Base-by-base conservation (phyloP, 2,113 vertebrate genomes). In the Meles meles region DNA sequence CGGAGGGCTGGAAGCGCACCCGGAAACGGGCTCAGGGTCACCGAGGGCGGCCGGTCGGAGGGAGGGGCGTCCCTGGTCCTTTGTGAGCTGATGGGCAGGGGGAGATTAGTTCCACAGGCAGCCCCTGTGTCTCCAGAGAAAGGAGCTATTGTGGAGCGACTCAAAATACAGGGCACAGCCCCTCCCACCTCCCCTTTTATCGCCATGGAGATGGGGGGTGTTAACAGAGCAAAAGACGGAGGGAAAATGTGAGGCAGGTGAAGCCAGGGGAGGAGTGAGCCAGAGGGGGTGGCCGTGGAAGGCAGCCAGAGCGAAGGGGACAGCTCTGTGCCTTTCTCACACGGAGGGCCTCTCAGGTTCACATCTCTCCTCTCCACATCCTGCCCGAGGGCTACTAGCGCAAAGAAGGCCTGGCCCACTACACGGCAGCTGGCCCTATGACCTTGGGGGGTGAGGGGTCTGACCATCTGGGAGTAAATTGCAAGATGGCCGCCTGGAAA, bases 71-170 rank as follows among this genome's bases (percentile, higher is more conserved):
- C 76, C 59, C 82, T 9, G 87, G 94, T 88, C 94, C 96, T 98
- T 98, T 98, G 98, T 98, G 94, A 96, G 96, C 97, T 80, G 81
- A 89, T 0, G 93, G 83, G 98, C 96, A 90, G 96, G 96, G 97
- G 77, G 88, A 81, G 63, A 97, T 98, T 98, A 96, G 97, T 98
- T 98, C 98, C 98, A 98, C 98, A 90, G 95, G 98, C 97, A 37
- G 69, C 88, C 77, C 92, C 98, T 98, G 98, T 98, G 97, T 95
- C 88, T 97, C 96, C n/a, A 89, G 97, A 98, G 97, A 98, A 98
- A 98, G 98, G 94, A 85, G 96, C 98, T 96, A 98, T 98, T 98
- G 97, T 98, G 94, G 94, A 96, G 77, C 6, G 7, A 91, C 90
- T 97, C 47, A 93, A 98, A 98, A 97, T 93, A 96, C 94, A 89